These are phyloP conservation scores for Lasioglossum pauxillum DNA, from an alignment of 2,888 invertebrate genomes.

Conservation along the genomic window DNA sequence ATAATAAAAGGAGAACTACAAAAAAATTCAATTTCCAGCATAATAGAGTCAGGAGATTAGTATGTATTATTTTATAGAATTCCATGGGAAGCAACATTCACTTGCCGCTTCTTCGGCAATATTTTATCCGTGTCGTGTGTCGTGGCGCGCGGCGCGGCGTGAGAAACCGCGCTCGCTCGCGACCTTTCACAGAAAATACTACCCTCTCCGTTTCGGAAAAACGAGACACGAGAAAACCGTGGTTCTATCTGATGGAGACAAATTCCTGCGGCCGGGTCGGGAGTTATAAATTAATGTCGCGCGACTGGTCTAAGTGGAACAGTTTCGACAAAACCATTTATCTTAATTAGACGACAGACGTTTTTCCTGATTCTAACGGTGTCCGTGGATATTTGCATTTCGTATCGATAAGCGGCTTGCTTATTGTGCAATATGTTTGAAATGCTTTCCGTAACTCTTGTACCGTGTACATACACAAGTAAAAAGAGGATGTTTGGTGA, in stretches of 20 bases:
- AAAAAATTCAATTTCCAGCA: too few relatives aligned
- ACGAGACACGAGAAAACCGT: constrained; percentile 16
- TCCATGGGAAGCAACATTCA: constrained; percentile 18
- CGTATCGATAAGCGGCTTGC: constrained; percentile 27
- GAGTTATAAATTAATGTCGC: constrained; percentile 50
- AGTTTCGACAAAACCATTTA: constrained; percentile 53
- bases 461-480: background rate
- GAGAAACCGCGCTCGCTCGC: constrained; percentile 42
- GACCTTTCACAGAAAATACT: constrained; percentile 46
- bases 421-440: constrained; percentile 23
- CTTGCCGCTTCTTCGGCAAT: constrained; percentile 35
- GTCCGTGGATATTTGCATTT: constrained; percentile 40
- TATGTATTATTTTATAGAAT: constrained; percentile 29
- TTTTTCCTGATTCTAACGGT: constrained; percentile 38
- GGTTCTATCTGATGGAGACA: constrained; percentile 53
- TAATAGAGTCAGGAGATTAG: too few relatives aligned
- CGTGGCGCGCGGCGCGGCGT: constrained; percentile 21
- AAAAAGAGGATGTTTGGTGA: background rate
- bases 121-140: constrained; percentile 24
- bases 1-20: too few relatives aligned
- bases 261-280: constrained; percentile 28
- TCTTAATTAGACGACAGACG: constrained; percentile 60
- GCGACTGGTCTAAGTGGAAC: constrained; percentile 41
- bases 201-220: constrained; percentile 41
- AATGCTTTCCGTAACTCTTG: background rate